These are phyloP conservation scores for Scomber scombrus DNA, from an alignment of 2,113 vertebrate species.

Conservation along the genomic window DNA sequence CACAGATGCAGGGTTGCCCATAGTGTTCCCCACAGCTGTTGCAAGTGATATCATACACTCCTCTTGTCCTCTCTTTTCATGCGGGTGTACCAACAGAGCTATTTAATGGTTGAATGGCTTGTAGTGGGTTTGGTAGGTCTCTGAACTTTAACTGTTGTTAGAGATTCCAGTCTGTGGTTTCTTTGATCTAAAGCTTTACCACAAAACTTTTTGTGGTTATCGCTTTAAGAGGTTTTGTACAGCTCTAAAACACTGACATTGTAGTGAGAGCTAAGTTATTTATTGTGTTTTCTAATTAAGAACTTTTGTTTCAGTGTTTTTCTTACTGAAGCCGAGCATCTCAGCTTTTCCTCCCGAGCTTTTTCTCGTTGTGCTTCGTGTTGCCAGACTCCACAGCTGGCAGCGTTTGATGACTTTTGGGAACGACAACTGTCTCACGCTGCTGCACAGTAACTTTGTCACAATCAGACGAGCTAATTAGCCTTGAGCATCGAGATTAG, in stretches of 20 bases:
- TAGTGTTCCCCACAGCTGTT: too few species aligned
- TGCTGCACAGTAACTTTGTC: conserved; percentile 67
- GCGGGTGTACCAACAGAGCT: too few species aligned
- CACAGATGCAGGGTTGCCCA: too few species aligned
- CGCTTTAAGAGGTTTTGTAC: too few species aligned
- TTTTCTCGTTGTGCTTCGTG: conserved; percentile 11
- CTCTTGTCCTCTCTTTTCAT: too few species aligned
- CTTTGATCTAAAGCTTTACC: too few species aligned
- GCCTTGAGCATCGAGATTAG: conserved; percentile 71
- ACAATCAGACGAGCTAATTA: conserved; percentile 82
- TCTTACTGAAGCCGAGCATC: neutral
- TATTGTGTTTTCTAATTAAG: conserved; percentile 40
- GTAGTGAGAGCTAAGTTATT: neutral
- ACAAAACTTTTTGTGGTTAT: too few species aligned
- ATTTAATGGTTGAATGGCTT: too few species aligned
- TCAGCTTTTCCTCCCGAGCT: conserved; percentile 49
- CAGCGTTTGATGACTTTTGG: conserved; percentile 61
- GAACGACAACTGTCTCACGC: conserved; percentile 58
- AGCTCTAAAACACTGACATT: neutral
- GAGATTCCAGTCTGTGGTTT: too few species aligned
- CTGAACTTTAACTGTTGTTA: too few species aligned
- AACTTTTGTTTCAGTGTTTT: conserved; percentile 25
- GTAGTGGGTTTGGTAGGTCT: too few species aligned
- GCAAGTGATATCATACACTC: too few species aligned
- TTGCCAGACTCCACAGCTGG: conserved; percentile 65